Conservation (phyloP, 2,888 invertebrate genomes). For the Lumbricus terrestris region DNA sequence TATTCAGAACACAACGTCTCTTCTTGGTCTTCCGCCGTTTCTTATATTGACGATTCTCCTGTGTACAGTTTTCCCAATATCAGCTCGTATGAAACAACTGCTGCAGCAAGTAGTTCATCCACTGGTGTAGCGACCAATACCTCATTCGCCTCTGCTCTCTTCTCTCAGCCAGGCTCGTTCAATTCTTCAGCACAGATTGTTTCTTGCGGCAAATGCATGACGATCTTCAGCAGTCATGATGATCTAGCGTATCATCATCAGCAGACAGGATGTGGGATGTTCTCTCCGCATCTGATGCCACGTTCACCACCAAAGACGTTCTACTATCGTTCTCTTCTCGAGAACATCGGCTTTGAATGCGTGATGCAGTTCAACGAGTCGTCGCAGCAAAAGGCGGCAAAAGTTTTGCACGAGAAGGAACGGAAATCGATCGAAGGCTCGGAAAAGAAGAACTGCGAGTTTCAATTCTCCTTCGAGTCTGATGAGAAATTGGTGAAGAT, state of each 20-base stretch:
- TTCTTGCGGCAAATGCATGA: neutral
- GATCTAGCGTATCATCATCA: neutral
- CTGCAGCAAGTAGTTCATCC: neutral
- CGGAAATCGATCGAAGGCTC: neutral
- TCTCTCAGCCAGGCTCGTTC: neutral
- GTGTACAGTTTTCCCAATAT: neutral
- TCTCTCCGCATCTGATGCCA: conserved; percentile 54
- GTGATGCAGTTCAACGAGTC: conserved; percentile 91
- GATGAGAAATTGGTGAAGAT: neutral
- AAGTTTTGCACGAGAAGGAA: neutral
- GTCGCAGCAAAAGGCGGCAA: conserved; percentile 47
- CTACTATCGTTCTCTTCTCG: conserved; percentile 12
- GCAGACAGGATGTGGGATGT: neutral
- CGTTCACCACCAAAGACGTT: conserved; percentile 67
- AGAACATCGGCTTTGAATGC: conserved; percentile 87
- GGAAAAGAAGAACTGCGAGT: neutral
- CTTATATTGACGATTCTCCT: neutral
- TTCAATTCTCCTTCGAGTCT: neutral
- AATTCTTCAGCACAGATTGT: neutral
- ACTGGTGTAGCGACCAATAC: neutral
- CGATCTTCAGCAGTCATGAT: neutral
- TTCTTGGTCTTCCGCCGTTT: neutral
- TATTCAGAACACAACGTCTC: neutral
- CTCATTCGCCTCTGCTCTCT: neutral
- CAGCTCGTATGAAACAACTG: neutral